Percentiles rank a stretch among this genome's conserved stretches.
Evolutionary conservation across 2,888 invertebrate species (phyloP).

Genomic region (Brachyptera risi): DNA sequence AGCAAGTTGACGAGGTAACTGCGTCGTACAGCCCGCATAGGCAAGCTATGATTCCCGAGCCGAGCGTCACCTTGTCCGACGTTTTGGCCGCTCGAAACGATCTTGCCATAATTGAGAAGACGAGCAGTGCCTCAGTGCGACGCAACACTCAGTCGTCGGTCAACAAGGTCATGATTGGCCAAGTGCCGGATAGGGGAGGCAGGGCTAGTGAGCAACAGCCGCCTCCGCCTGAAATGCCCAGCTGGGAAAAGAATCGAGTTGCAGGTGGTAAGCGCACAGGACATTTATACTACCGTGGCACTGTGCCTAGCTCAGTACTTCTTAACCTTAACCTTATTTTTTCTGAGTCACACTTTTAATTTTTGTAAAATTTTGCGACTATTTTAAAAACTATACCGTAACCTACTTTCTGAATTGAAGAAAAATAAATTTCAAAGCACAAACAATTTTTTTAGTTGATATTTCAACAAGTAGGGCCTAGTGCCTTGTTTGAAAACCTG

Average conservation of each 20-base stretch:
- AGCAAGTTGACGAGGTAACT: constrained; percentile 67
- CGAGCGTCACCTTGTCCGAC: constrained; percentile 67
- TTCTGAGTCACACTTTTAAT: no score
- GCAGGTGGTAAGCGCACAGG: background rate
- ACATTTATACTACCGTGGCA: background rate
- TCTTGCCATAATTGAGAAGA: constrained; percentile 85
- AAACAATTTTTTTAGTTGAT: no score
- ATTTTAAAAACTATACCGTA: no score
- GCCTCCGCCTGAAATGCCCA: constrained; percentile 96
- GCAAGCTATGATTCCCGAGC: constrained; percentile 51
- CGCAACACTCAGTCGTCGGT: constrained; percentile 79
- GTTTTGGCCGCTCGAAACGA: constrained; percentile 81
- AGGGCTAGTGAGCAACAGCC: constrained; percentile 85
- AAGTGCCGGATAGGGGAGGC: constrained; percentile 94
- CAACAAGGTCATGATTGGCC: constrained; percentile 85
- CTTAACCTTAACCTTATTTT: background rate
- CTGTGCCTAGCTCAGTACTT: background rate
- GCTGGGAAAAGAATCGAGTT: constrained; percentile 67
- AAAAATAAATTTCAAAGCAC: no score
- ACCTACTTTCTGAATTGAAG: no score
- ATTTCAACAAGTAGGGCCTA: no score
- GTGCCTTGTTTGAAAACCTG: no score
- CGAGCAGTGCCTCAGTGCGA: constrained; percentile 79
- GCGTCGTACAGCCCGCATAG: constrained; percentile 54
- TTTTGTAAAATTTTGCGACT: no score